Base-by-base conservation (phyloP, 1,140 invertebrate species). In the Rhagoletis pomonella region DNA sequence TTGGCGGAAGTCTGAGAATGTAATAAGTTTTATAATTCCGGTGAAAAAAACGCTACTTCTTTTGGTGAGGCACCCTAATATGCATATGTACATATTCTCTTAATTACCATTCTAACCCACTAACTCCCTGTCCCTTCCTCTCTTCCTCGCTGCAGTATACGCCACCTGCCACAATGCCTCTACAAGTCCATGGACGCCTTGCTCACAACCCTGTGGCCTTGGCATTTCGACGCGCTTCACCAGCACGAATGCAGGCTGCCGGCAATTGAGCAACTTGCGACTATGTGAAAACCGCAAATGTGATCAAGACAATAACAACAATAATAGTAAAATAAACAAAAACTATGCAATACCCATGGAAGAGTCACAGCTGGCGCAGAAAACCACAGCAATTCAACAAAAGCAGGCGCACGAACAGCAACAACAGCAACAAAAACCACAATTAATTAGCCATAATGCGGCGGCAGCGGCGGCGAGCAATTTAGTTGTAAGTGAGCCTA, bases 181-280 rank as follows among this genome's bases (percentile, higher is more conserved):
- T 88, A 90, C 91, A 87, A 94, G 94, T 6, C 93, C 94, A 58
- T 96, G 96, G 96, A 94, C 94, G 5, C 89, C 92, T 2, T 96
- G 96, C 91, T 95, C 95, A 10, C 93, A 92, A 7, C 90, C 91
- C 6, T 96, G 96, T 90, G 96, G 95, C 19, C 93, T 94, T 19
- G 96, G 96, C 4, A 91, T 95, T 19, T 96, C 95, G 39, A 93
- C 94, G 42, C 92, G 96, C n/a, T 92, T 94, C 87, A 95, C 95
- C 1, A 95, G 94, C 89, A 93, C 95, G 88, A 95, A 95, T 89
- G 91, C 93, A n/a, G 92, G 94, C 58, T 96, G 95, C 90, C 91
- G 92, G 64, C 93, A 94, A 87, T 93, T 94, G 65, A 95, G 94
- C 88, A 95, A 96, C 91, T 95, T 94, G 14, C 93, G 96, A 65